A percentile compares a stretch with the other conserved stretches of the same genome.
These are phyloP conservation scores for Nothocercus julius DNA, from an alignment of 2,113 vertebrate genomes.

Conservation along the genomic window DNA sequence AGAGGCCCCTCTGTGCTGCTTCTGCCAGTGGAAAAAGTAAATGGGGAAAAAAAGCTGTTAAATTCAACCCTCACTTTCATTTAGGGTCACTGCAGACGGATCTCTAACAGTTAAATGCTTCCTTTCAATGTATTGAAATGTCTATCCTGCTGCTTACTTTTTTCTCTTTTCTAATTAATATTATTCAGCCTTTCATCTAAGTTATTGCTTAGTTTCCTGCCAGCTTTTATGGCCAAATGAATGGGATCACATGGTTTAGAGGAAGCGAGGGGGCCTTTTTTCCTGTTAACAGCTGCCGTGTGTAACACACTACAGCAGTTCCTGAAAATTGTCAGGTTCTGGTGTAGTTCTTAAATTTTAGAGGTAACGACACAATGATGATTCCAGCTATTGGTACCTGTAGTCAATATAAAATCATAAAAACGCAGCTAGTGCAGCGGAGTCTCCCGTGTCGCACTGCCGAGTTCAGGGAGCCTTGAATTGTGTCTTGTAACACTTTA, in stretches of 20 bases:
- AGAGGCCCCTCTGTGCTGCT: background rate
- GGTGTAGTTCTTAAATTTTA: background rate
- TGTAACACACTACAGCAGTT: background rate
- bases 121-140: background rate
- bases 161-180: background rate
- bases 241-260: background rate
- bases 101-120: background rate
- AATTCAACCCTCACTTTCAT: background rate
- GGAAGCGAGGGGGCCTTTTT: background rate
- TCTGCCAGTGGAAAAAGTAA: background rate
- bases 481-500: background rate
- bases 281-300: accelerated
- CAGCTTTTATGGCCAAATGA: accelerated
- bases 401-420: background rate
- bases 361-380: background rate
- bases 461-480: background rate
- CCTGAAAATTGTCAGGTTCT: background rate
- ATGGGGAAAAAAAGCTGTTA: background rate
- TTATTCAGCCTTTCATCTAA: accelerated
- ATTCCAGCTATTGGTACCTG: accelerated
- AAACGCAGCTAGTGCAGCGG: background rate
- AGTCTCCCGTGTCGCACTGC: accelerated
- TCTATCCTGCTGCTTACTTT: background rate
- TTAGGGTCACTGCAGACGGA: background rate
- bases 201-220: background rate